Base-by-base conservation (phyloP, 2,113 vertebrate genomes). In the Cinclus cinclus region DNA sequence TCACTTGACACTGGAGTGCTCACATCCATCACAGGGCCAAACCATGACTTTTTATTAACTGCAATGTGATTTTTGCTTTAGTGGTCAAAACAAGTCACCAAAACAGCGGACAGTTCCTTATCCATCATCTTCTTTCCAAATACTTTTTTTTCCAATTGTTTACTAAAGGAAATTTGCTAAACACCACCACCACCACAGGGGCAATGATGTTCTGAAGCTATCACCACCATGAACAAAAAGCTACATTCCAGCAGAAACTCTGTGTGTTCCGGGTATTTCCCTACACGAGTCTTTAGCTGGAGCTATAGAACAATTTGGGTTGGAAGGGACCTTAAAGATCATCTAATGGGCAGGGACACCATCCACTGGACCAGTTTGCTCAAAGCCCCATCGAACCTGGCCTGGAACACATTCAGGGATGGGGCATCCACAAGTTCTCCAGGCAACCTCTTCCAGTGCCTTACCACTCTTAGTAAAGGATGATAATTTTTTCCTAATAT, bases 251-350 rank as follows among this genome's bases (percentile, higher is more conserved):
- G 23, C 20, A 76, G 46, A 47, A 68, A 14, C 10, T 74, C 37
- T 52, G 19, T 17, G 46, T 76, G 25, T 47, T 47, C 14, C 53
- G 20, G 7, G 11, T 46, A 60, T 68, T 75, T 46, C 30, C 35
- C 16, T 31, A 35, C 17, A 62, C 0, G 1, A 53, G 16, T 18
- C 39, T 89, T 82, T 31, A 41, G 30, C 28, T 53, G 39, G 30
- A 82, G 41, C 5, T 37, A 23, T 8, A 44, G 46, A 60, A 52
- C 0, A 0, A 53, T 11, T 62, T 1, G 10, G 9, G 9, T 76
- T 41, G n/a, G 53, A 89, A 75, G 16, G 3, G 33, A 25, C n/a
- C 13, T 46, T 82, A 46, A 46, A 47, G 6, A 35, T 30, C 23
- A n/a, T 35, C 24, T 31, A 22, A 44, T 30, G 33, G 39, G 13